A percentile compares a stretch with the other conserved stretches of the same genome.
Conservation (phyloP, 2,113 vertebrate species). For the Macquaria ambigua region DNA sequence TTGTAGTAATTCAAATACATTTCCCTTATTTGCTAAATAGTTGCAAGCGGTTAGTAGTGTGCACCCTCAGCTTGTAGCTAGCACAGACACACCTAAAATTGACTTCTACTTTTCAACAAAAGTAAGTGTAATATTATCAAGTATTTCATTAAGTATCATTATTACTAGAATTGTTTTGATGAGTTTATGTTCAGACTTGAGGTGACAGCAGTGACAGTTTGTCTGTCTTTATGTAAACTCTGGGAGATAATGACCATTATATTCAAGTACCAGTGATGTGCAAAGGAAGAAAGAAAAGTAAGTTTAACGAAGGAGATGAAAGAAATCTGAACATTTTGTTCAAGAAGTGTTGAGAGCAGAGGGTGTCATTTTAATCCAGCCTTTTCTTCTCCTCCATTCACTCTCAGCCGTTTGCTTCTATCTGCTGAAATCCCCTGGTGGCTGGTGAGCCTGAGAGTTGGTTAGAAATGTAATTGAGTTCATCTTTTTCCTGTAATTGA, state of each 20-base stretch:
- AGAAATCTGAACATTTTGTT: too few relatives aligned
- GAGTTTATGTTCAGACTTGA: background rate
- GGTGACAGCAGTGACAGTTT: background rate
- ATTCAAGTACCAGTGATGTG: background rate
- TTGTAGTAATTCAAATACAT: too few relatives aligned
- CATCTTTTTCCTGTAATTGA: slow-evolving; percentile 70
- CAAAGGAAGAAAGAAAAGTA: background rate
- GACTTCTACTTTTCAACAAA: too few relatives aligned
- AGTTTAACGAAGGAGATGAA: background rate
- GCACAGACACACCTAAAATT: too few relatives aligned
- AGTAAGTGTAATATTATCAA: too few relatives aligned
- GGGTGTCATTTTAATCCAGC: slow-evolving; percentile 17
- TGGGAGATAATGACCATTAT: background rate
- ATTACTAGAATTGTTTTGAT: background rate
- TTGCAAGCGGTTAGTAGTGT: too few relatives aligned
- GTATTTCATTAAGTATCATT: too few relatives aligned
- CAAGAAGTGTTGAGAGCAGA: background rate
- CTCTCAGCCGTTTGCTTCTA: slow-evolving; percentile 25
- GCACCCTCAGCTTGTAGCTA: too few relatives aligned
- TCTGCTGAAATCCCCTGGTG: slow-evolving; percentile 61
- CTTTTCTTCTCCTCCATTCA: slow-evolving; percentile 32
- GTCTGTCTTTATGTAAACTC: background rate
- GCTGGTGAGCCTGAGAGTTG: slow-evolving; percentile 55
- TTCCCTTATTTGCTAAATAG: too few relatives aligned
- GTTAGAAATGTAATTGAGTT: slow-evolving; percentile 69